These are phyloP conservation scores for Pseudopipra pipra DNA, from an alignment of 2,113 vertebrate genomes.

Conservation along the genomic window DNA sequence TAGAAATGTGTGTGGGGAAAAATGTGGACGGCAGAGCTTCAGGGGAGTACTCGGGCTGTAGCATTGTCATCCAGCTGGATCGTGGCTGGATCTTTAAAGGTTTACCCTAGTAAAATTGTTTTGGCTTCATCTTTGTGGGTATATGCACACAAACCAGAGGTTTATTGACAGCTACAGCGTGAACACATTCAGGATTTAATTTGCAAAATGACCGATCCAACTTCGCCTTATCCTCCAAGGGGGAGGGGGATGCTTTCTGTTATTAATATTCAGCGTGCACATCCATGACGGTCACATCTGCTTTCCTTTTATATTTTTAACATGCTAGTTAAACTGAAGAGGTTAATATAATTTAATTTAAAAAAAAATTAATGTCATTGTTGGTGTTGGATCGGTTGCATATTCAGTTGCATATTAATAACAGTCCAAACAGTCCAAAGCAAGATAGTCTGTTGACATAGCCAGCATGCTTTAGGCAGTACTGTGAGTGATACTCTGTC, in stretches of 20 bases:
- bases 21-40: neutral
- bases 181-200: constrained; percentile 14
- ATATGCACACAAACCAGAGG: neutral
- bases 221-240: constrained; percentile 50
- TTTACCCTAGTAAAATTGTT: neutral
- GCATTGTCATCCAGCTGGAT: constrained; percentile 45
- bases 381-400: constrained; percentile 61
- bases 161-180: neutral
- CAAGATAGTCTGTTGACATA: constrained; percentile 75
- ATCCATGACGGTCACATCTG: constrained; percentile 44
- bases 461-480: constrained; percentile 73
- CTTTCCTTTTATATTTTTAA: constrained; percentile 53
- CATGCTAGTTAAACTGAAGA: constrained; percentile 58
- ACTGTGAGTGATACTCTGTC: constrained; percentile 70
- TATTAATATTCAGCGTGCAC: constrained; percentile 7
- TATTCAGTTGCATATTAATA: constrained; percentile 72
- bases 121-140: neutral
- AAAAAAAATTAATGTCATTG: constrained; percentile 12
- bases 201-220: neutral
- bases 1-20: neutral
- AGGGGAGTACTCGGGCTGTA: neutral
- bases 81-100: neutral
- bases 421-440: constrained; percentile 71
- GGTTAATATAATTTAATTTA: constrained; percentile 53
- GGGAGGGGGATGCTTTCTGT: constrained; percentile 38